These are phyloP conservation scores for Cephalopachus bancanus DNA, from an alignment of 2,797 vertebrate species.

Conservation along the genomic window DNA sequence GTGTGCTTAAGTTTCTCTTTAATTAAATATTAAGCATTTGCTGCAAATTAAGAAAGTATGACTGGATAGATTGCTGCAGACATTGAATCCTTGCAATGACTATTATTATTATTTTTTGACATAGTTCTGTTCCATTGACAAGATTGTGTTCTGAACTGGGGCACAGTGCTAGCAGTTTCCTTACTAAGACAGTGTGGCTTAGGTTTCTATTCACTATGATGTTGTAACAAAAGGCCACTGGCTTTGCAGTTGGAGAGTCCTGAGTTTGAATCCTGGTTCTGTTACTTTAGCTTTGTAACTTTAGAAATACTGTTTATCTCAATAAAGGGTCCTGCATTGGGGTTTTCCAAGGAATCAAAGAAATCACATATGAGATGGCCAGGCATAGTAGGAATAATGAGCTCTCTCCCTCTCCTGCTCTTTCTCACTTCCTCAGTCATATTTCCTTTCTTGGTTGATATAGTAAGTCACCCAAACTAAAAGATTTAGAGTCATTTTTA, in stretches of 20 bases:
- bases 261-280: background rate
- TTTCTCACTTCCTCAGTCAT: background rate
- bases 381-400: background rate
- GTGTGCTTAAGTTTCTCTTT: background rate
- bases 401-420: background rate
- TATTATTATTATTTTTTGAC: background rate
- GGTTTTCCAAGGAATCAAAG: background rate
- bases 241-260: background rate
- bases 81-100: background rate
- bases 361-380: background rate
- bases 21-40: conserved; percentile 15
- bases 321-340: background rate
- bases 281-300: background rate
- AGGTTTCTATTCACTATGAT: background rate
- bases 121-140: background rate
- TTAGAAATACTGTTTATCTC: conserved; percentile 8
- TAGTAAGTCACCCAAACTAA: background rate
- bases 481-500: background rate
- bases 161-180: background rate
- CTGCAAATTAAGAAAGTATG: background rate
- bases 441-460: background rate
- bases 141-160: background rate
- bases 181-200: background rate
- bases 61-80: background rate
- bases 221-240: background rate